phyloP scores from a whole-genome alignment of 2,888 invertebrate species.

The Catocala fraxini region DNA sequence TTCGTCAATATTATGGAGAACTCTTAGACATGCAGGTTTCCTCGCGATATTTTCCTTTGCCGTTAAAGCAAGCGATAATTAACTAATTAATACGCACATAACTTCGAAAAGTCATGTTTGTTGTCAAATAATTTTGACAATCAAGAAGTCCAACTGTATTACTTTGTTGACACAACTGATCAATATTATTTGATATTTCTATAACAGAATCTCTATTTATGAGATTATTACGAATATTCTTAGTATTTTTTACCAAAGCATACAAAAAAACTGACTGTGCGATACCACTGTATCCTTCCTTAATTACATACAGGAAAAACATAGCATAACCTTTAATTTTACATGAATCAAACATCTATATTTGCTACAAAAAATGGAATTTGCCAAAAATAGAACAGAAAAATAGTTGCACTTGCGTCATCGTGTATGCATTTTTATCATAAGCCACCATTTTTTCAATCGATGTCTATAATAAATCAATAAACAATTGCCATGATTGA shows the following conservation, averaged over 20 bases:
- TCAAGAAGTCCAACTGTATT: no score
- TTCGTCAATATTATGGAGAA: no score
- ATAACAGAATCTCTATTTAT: no score
- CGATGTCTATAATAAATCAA: constrained; percentile 48
- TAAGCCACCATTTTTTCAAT: constrained; percentile 42
- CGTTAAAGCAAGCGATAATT: no score
- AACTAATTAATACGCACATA: no score
- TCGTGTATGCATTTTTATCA: constrained; percentile 38
- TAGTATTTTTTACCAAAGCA: not conserved
- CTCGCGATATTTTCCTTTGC: no score
- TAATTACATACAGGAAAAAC: constrained; percentile 14
- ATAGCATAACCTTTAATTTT: constrained; percentile 15
- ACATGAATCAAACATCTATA: constrained; percentile 6
- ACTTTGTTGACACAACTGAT: no score
- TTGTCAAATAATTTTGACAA: no score
- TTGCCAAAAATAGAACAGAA: constrained; percentile 20
- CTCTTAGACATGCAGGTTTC: no score
- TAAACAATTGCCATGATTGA: constrained; percentile 58
- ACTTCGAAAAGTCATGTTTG: no score
- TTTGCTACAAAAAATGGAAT: constrained; percentile 21
- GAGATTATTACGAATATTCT: no score
- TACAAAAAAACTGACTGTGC: not conserved
- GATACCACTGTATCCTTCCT: constrained; percentile 10
- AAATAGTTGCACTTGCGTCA: constrained; percentile 33
- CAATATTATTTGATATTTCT: no score